These are phyloP conservation scores for Eutrigla gurnardus DNA, from an alignment of 2,797 vertebrate genomes.

Conservation along the genomic window DNA sequence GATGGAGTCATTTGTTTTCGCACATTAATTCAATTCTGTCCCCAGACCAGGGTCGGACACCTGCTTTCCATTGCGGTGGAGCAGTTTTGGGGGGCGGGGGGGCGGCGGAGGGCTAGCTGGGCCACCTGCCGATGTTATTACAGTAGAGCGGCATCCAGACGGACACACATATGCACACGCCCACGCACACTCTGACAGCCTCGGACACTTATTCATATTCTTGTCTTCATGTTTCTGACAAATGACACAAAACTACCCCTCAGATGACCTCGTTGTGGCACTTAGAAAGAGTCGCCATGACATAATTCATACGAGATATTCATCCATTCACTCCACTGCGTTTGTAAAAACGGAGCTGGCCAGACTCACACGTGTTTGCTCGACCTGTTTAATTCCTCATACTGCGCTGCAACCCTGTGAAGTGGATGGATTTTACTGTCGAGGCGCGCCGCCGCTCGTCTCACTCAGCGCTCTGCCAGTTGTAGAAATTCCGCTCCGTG, in stretches of 20 bases:
- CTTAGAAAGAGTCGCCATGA: slow-evolving; percentile 24
- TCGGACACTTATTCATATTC: slow-evolving; percentile 51
- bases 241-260: slow-evolving; percentile 40
- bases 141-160: slow-evolving; percentile 71
- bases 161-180: slow-evolving; percentile 48
- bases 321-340: slow-evolving; percentile 53
- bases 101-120: slow-evolving; percentile 53
- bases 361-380: slow-evolving; percentile 56
- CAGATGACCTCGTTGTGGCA: slow-evolving; percentile 25
- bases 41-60: slow-evolving; percentile 81
- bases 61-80: slow-evolving; percentile 85
- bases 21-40: slow-evolving; percentile 87
- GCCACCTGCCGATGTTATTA: slow-evolving; percentile 85
- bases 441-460: slow-evolving; percentile 6
- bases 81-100: slow-evolving; percentile 25
- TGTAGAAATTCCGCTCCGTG: slow-evolving; percentile 64
- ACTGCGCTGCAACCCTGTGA: slow-evolving; percentile 36
- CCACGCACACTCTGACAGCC: slow-evolving; percentile 39
- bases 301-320: slow-evolving; percentile 56
- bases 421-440: slow-evolving; percentile 60
- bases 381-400: slow-evolving; percentile 62
- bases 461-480: slow-evolving; percentile 65
- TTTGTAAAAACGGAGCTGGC: slow-evolving; percentile 49
- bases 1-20: slow-evolving; percentile 88
- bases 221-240: slow-evolving; percentile 53